Evolutionary conservation across 2,888 invertebrate genomes (phyloP), one percentile per base, ranked within the genome.

Genomic region (Heliconius aoede): DNA sequence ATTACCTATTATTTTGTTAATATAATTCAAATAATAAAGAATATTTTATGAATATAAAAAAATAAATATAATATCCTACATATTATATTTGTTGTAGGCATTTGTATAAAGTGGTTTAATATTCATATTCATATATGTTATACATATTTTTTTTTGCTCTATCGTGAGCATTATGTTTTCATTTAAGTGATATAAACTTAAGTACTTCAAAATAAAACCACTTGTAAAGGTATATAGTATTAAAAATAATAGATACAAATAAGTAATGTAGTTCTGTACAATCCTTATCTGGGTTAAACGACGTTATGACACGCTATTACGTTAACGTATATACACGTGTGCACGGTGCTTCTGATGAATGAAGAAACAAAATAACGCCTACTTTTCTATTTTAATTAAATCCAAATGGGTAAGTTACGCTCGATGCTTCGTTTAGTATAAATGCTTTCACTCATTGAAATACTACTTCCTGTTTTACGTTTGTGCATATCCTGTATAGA

Each of bases 391-490:
- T 28, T 15, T 55, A 72, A 58, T 62, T 60, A 76, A 80, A 81
- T 80, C 76, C 60, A 79, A 81, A 80, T 80, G 76, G 64, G 55
- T 58, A 71, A 78, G 83, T 81, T 80, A 82, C 80, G 83, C 82
- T 84, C 72, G 80, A 84, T 79, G 84, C 82, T 82, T 79, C 77
- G 67, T 84, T 77, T 73, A 76, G 62, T 78, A 72, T 72, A 78
- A 79, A 76, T 81, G 80, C 84, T 85, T 83, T 84, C 83, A 82
- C 83, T 78, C 74, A 72, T 72, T 60, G 61, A 40, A 60, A 28
- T 72, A 65, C 30, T 28, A 72, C 58, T 74, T 65, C 58, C 71
- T 72, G 64, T 58, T 36, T 9, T 26, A 60, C 67, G 21, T 58
- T 26, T 28, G 51, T 60, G 73, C 26, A 64, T 73, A 64, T 73